These are phyloP conservation scores for Manduca sexta DNA, from an alignment of 1,140 invertebrate genomes.

Conservation along the genomic window DNA sequence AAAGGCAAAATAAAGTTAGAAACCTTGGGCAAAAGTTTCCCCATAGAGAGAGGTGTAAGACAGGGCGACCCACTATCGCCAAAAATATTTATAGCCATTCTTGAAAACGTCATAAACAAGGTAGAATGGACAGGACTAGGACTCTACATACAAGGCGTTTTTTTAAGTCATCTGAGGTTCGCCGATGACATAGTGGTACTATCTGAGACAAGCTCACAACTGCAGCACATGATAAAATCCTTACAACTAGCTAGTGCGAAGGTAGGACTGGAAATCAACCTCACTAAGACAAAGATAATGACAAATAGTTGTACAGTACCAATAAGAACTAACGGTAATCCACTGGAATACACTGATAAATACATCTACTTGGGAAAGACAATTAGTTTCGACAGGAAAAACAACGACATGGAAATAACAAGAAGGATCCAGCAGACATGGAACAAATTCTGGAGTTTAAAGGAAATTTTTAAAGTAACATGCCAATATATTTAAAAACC, in stretches of 20 bases:
- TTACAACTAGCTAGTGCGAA: background rate
- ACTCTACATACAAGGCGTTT: conserved; percentile 1
- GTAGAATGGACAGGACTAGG: conserved; percentile 2
- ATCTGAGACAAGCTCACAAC: conserved; percentile 3
- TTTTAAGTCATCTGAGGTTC: conserved; percentile 8
- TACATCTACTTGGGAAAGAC: conserved; percentile 12
- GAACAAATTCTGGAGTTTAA: conserved; percentile 8
- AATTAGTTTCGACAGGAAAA: conserved; percentile 7
- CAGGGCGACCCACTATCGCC: conserved; percentile 11
- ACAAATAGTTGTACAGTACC: conserved; percentile 2
- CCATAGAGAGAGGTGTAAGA: conserved; percentile 9
- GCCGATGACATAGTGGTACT: conserved; percentile 11
- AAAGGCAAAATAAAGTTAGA: conserved; percentile 6
- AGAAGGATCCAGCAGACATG: too few relatives aligned
- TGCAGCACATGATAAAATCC: conserved; percentile 1
- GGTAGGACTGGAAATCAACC: conserved; percentile 8
- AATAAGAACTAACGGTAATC: background rate
- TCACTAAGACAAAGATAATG: conserved; percentile 7
- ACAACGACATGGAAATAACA: too few relatives aligned
- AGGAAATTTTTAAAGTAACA: conserved; percentile 9
- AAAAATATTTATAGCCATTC: conserved; percentile 9
- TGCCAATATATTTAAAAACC: conserved; percentile 6
- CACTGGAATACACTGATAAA: conserved; percentile 5
- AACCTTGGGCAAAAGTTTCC: background rate
- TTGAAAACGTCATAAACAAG: conserved; percentile 2